Evolutionary conservation across 2,113 vertebrate species (phyloP).

Genomic region (Gambusia holbrooki): DNA sequence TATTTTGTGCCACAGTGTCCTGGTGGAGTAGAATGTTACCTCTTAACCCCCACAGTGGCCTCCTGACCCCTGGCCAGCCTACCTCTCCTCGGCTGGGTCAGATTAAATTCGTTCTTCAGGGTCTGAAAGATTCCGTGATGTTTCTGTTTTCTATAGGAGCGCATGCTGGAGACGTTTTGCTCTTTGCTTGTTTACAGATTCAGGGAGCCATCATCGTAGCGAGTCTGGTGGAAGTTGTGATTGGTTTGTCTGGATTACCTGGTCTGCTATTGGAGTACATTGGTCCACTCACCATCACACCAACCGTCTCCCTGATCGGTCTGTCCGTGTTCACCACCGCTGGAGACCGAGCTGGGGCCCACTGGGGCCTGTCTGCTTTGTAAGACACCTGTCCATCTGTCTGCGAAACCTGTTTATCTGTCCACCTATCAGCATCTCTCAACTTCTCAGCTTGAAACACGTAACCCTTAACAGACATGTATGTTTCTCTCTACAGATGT

Average conservation of each 20-base stretch:
- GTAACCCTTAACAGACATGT: background rate
- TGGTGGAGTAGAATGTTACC: too few relatives aligned
- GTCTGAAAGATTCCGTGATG: background rate
- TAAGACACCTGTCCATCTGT: constrained; percentile 64
- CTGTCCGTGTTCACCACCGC: constrained; percentile 93
- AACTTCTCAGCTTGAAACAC: background rate
- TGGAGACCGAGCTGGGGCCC: constrained; percentile 90
- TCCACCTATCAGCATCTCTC: background rate
- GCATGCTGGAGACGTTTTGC: background rate
- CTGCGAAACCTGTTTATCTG: background rate
- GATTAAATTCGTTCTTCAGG: background rate
- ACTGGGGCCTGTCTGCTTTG: constrained; percentile 95
- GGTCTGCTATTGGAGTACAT: constrained; percentile 92
- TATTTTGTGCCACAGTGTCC: too few relatives aligned
- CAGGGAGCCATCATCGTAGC: constrained; percentile 95
- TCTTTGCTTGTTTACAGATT: constrained; percentile 50
- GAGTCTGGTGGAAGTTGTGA: constrained; percentile 87
- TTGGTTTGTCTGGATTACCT: constrained; percentile 90
- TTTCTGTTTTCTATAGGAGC: background rate
- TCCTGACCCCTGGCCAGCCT: background rate
- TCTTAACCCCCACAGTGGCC: background rate
- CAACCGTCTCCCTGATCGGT: constrained; percentile 94
- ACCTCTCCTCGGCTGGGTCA: background rate
- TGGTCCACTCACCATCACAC: constrained; percentile 94
- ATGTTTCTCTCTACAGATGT: constrained; percentile 78